Conservation (phyloP, 2,888 invertebrate genomes). For the Agonopterix heracliana region DNA sequence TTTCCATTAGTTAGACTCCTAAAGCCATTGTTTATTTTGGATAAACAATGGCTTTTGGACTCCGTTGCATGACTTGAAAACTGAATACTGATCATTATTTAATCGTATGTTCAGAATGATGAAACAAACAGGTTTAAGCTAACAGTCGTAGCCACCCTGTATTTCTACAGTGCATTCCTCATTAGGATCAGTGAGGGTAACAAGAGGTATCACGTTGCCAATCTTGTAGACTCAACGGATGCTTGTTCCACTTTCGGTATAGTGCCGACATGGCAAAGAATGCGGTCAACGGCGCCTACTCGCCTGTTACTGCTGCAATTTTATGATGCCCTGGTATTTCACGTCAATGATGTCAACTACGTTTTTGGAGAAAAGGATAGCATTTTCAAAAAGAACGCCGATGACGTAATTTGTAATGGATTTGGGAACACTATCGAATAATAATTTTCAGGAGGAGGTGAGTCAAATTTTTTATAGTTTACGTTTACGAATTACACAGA, state of each 20-base stretch:
- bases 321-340: slow-evolving; percentile 32
- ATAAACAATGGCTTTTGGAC: too few species aligned
- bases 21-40: slow-evolving; percentile 2
- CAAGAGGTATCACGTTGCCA: slow-evolving; percentile 35
- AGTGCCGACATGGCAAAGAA: slow-evolving; percentile 47
- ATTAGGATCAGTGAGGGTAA: slow-evolving; percentile 25
- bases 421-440: too few species aligned
- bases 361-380: neutral
- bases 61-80: slow-evolving; percentile 11
- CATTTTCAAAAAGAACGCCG: neutral
- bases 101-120: too few species aligned
- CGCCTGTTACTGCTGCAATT: slow-evolving; percentile 26
- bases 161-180: neutral
- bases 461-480: too few species aligned
- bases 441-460: too few species aligned
- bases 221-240: slow-evolving; percentile 51
- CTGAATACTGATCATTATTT: too few species aligned
- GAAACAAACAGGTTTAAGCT: too few species aligned
- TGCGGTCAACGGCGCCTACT: slow-evolving; percentile 58
- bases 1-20: slow-evolving; percentile 7
- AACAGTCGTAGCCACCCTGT: too few species aligned
- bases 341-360: too few species aligned
- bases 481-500: slow-evolving; percentile 3
- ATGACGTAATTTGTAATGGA: too few species aligned
- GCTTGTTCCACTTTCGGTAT: slow-evolving; percentile 52